Evolutionary conservation across 1,140 invertebrate species (phyloP), one percentile per base, ranked within the genome.

Genomic region (Sycobia sp.): DNA sequence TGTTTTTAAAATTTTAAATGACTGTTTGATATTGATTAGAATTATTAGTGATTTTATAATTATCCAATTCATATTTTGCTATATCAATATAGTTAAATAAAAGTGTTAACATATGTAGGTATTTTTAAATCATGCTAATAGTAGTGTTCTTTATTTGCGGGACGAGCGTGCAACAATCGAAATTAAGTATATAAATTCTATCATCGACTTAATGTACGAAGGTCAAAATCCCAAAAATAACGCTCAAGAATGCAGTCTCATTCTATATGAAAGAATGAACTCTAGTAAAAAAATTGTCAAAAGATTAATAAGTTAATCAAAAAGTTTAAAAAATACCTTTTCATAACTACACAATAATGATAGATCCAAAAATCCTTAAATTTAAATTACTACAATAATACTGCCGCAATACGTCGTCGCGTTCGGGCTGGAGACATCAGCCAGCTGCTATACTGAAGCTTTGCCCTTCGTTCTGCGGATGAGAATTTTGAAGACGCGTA

Each of bases 191-290:
- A 25, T n/a, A 20, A 1, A 1, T 4, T 9, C 9, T 22, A 9
- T 22, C 22, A 58, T 49, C 34, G 44, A 49, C 43, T 13, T 39
- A 58, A 57, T 13, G 16, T 4, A 10, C 7, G 41, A 57, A 57
- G 55, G 55, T 57, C 29, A n/a, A n/a, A n/a, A n/a, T n/a, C n/a
- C n/a, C n/a, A n/a, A n/a, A n/a, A n/a, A n/a, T n/a, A n/a, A n/a
- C n/a, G n/a, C n/a, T n/a, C n/a, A n/a, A n/a, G n/a, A n/a, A n/a
- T n/a, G n/a, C n/a, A n/a, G n/a, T n/a, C n/a, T n/a, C n/a, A n/a
- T n/a, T n/a, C n/a, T n/a, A n/a, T n/a, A n/a, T n/a, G n/a, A n/a
- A n/a, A n/a, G n/a, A n/a, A n/a, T n/a, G n/a, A n/a, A 57, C 7
- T 47, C 25, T 16, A 27, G 18, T 43, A 32, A 47, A 57, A 46